Conservation (phyloP, 2,797 vertebrate genomes). For the Anguilla obscura region DNA sequence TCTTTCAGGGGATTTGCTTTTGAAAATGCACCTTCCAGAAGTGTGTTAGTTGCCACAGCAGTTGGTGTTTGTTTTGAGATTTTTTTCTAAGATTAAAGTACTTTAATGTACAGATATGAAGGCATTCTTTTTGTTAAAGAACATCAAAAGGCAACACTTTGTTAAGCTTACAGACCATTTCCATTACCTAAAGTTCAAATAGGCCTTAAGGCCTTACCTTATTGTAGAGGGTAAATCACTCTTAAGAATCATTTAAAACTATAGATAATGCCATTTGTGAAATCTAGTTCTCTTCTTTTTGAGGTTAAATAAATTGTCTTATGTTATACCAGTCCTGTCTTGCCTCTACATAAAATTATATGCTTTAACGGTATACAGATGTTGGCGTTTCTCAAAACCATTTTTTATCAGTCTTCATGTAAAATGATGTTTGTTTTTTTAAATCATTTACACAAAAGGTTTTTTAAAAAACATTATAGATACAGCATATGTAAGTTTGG, state of each 20-base stretch:
- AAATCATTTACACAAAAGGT: background rate
- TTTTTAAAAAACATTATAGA: background rate
- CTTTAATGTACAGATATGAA: background rate
- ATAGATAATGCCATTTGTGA: background rate
- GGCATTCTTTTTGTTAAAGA: background rate
- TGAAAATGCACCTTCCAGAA: constrained; percentile 28
- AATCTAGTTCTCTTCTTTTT: background rate
- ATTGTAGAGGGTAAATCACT: background rate
- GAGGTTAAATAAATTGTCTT: background rate
- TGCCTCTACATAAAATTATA: background rate
- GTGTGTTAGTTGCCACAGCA: constrained; percentile 11
- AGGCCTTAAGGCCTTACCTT: background rate
- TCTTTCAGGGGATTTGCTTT: constrained; percentile 24
- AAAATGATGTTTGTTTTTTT: constrained; percentile 9
- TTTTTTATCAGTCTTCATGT: background rate
- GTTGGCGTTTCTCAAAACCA: background rate
- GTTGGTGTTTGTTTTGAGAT: background rate
- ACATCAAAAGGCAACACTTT: background rate
- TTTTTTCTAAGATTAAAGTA: background rate
- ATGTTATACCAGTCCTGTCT: background rate
- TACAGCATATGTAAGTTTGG: background rate
- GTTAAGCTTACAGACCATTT: background rate
- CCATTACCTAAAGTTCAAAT: background rate
- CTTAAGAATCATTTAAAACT: background rate
- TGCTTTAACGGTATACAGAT: background rate